Percentiles rank a stretch among this genome's conserved stretches.
Evolutionary conservation across 2,888 invertebrate species (phyloP).

Genomic region (Urechis unicinctus): DNA sequence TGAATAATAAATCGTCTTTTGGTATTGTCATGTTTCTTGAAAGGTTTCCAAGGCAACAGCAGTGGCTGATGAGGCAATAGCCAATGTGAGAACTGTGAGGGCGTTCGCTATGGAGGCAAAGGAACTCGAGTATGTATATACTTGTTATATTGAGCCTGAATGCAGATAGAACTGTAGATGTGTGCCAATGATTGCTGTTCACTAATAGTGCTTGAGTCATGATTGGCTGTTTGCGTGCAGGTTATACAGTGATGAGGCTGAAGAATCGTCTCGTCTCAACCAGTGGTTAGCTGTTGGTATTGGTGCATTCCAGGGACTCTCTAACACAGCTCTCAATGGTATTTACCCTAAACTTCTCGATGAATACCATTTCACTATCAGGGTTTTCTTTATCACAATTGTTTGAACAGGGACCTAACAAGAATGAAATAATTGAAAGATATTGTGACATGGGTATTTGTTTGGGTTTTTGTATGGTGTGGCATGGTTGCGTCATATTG

Average conservation of each 20-base stretch:
- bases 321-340: slow-evolving; percentile 63
- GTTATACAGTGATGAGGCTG: slow-evolving; percentile 58
- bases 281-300: slow-evolving; percentile 82
- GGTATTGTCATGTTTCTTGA: not conserved
- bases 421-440: too few species aligned
- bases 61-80: slow-evolving; percentile 86
- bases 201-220: not conserved
- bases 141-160: too few species aligned
- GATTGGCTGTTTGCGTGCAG: slow-evolving; percentile 6
- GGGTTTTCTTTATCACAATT: too few species aligned
- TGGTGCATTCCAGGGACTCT: slow-evolving; percentile 75
- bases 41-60: slow-evolving; percentile 78
- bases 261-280: slow-evolving; percentile 65
- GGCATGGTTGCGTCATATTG: too few species aligned
- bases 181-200: too few species aligned
- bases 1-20: not conserved
- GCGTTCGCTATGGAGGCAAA: slow-evolving; percentile 88
- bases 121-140: slow-evolving; percentile 57
- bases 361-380: too few species aligned
- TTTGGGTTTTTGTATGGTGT: too few species aligned
- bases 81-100: slow-evolving; percentile 87
- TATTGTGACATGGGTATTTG: too few species aligned
- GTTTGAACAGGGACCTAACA: too few species aligned
- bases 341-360: slow-evolving; percentile 11
- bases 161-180: not conserved